These are phyloP conservation scores for Hyles vespertilio DNA, from an alignment of 1,140 invertebrate genomes.

Conservation along the genomic window DNA sequence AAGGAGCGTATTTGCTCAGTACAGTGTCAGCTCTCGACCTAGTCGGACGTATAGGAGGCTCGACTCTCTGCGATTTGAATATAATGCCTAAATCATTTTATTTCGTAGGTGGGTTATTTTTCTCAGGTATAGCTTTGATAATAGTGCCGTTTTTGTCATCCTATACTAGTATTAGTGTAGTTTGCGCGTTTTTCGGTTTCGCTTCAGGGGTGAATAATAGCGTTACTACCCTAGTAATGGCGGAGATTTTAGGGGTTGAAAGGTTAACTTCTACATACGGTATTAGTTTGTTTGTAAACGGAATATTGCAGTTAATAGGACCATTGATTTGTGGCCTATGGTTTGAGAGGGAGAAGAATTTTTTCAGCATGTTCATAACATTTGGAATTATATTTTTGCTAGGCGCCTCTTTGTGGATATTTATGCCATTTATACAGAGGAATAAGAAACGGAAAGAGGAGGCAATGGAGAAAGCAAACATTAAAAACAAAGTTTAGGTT, in stretches of 20 bases:
- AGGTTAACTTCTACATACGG: conserved; percentile 89
- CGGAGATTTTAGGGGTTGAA: conserved; percentile 88
- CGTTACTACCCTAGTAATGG: conserved; percentile 89
- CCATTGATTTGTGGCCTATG: conserved; percentile 86
- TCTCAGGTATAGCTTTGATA: conserved; percentile 84
- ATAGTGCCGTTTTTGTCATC: conserved; percentile 80
- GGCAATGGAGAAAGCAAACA: conserved; percentile 9
- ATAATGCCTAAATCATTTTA: conserved; percentile 87
- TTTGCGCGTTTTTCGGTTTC: conserved; percentile 86
- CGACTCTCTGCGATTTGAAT: conserved; percentile 85
- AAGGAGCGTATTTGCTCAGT: conserved; percentile 82
- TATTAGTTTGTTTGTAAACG: conserved; percentile 89
- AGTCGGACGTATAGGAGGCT: conserved; percentile 87
- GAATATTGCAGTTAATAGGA: conserved; percentile 85
- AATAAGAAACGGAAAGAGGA: conserved; percentile 48
- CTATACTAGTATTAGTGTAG: conserved; percentile 78
- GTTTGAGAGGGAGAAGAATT: conserved; percentile 79
- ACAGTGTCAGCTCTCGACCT: conserved; percentile 87
- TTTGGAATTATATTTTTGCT: conserved; percentile 84
- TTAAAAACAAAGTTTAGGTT: not conserved
- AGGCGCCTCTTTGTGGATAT: conserved; percentile 84
- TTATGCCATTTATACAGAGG: conserved; percentile 83
- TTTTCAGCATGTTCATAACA: conserved; percentile 81
- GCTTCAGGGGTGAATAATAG: conserved; percentile 90
- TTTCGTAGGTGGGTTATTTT: conserved; percentile 85